Percentiles rank a stretch among this genome's conserved stretches.
These are phyloP conservation scores for Tubiluchus corallicola DNA, from an alignment of 2,888 invertebrate species.

Conservation along the genomic window DNA sequence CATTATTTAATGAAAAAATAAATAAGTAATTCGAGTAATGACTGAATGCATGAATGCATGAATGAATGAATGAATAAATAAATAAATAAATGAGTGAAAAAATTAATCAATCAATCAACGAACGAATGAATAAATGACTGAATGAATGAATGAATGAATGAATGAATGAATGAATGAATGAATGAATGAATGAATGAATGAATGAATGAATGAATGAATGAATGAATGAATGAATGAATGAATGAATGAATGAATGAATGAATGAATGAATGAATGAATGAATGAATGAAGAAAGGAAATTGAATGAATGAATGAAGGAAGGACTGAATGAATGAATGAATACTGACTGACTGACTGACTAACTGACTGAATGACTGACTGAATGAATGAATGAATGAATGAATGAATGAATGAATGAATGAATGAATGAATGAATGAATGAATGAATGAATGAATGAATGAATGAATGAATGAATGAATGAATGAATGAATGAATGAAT, in stretches of 20 bases:
- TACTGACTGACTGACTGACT: background rate
- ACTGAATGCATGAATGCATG: no score
- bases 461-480: slow-evolving; percentile 3
- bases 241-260: slow-evolving; percentile 1
- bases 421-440: slow-evolving; percentile 3
- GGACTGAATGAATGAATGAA: background rate
- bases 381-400: slow-evolving; percentile 3
- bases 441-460: slow-evolving; percentile 3
- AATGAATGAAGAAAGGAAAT: background rate
- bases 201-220: slow-evolving; percentile 3
- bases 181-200: slow-evolving; percentile 1
- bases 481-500: slow-evolving; percentile 3
- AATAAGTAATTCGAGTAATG: no score
- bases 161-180: slow-evolving; percentile 3
- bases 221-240: slow-evolving; percentile 3
- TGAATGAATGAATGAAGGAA: background rate
- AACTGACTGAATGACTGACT: background rate
- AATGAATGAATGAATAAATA: no score
- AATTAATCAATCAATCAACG: no score
- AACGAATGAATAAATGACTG: no score
- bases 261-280: slow-evolving; percentile 3
- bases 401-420: slow-evolving; percentile 3
- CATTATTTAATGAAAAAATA: no score
- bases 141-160: slow-evolving; percentile 1
- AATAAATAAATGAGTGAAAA: no score